Base-by-base conservation (phyloP, 2,797 vertebrate species). In the Coilia nasus region DNA sequence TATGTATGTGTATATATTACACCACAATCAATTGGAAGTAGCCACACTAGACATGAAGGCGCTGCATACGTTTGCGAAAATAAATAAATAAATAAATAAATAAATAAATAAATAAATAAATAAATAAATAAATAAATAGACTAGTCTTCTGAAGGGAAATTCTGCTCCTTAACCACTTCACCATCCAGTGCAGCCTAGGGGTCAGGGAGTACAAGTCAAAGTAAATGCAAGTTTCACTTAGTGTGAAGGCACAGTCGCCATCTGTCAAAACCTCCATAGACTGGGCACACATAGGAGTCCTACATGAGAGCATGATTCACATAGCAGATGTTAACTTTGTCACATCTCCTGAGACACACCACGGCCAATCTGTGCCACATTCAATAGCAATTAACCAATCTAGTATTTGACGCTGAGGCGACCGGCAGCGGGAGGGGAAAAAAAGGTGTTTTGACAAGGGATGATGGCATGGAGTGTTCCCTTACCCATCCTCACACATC, bases 391-490 rank as follows among this genome's bases (percentile, higher is more conserved):
- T 78, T 78, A 44, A 21, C 71, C 35, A 78, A 78, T 78, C 14
- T 17, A 44, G 71, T 2, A 5, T 78, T 78, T 64, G 23, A 64
- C 60, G 60, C 60, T 10, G n/a, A 64, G 31, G 35, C 15, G 21
- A 19, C 6, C 3, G 31, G 17, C 28, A 75, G 50, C 3, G 50
- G 50, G 50, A 54, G 50, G 9, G 50, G 7, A 54, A 14, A 54
- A 54, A 75, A 41, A 75, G 2, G 14, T 75, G 67, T 75, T 75
- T 75, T 75, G 67, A 78, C 71, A 41, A 9, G 71, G 71, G 31
- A 17, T 44, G 71, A 41, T 44, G 35, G 35, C 35, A 44, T 14
- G 35, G 17, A 41, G 17, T 6, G 17, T 78, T 78, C 35, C 35
- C 15, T 75, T 78, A 21, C 35, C 15, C 71, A 41, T 44, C 35